These are phyloP conservation scores for Rhizoglyphus robini DNA, from an alignment of 1,140 invertebrate genomes.

Conservation along the genomic window DNA sequence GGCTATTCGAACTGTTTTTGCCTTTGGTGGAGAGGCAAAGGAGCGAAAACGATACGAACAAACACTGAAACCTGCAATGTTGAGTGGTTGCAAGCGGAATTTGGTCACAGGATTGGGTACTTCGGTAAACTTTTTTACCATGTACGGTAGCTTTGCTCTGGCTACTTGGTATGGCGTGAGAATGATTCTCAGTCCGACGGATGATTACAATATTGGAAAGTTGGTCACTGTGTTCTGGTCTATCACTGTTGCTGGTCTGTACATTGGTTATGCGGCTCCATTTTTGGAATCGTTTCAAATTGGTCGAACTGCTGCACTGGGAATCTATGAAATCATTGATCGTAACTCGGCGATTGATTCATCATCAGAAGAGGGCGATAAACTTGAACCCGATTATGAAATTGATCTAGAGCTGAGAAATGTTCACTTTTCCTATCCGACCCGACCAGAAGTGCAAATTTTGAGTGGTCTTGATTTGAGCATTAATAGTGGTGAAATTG, in stretches of 20 bases:
- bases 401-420: constrained; percentile 53
- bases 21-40: constrained; percentile 36
- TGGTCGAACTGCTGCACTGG: constrained; percentile 58
- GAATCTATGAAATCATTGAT: constrained; percentile 62
- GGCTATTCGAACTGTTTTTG: constrained; percentile 35
- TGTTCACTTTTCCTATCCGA: constrained; percentile 45
- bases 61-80: constrained; percentile 42
- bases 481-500: constrained; percentile 51
- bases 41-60: constrained; percentile 36
- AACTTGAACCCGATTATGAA: constrained; percentile 29
- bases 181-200: constrained; percentile 34
- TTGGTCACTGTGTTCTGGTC: constrained; percentile 51
- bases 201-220: constrained; percentile 18
- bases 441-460: constrained; percentile 36
- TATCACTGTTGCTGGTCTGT: constrained; percentile 68
- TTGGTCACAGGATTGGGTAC: constrained; percentile 43
- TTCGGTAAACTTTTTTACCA: not conserved
- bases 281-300: constrained; percentile 58
- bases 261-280: constrained; percentile 65
- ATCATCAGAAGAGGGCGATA: constrained; percentile 43
- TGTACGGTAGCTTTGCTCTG: constrained; percentile 12
- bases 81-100: constrained; percentile 52
- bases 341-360: constrained; percentile 38
- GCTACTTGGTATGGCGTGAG: constrained; percentile 70
- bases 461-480: constrained; percentile 41